A percentile compares a stretch with the other conserved stretches of the same genome.
Evolutionary conservation across 2,797 vertebrate species (phyloP).

Genomic region (Nyctibius grandis): DNA sequence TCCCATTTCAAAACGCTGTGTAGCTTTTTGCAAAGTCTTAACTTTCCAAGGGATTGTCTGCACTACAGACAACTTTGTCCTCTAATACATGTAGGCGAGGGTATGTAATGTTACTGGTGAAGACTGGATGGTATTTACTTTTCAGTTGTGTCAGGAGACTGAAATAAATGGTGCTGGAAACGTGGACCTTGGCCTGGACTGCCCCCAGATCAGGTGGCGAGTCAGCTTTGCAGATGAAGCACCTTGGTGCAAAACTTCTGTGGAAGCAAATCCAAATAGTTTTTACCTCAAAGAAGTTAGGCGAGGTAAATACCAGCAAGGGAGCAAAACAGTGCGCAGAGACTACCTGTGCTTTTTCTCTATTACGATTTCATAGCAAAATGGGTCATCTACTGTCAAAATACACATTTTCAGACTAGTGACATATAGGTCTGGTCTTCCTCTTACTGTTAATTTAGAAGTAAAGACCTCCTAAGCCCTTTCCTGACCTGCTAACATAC

Average conservation of each 20-base stretch:
- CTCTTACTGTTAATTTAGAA: neutral
- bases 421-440: neutral
- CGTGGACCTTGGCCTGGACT: fast-evolving
- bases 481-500: neutral
- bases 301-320: neutral
- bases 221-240: neutral
- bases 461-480: neutral
- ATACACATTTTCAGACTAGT: neutral
- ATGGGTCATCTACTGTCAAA: neutral
- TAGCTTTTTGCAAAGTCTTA: neutral
- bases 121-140: neutral
- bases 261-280: neutral
- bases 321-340: neutral
- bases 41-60: neutral
- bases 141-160: neutral
- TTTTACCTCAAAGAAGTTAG: neutral
- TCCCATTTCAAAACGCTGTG: neutral
- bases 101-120: neutral
- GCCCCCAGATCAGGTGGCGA: neutral
- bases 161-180: neutral
- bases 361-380: neutral
- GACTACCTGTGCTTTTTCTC: neutral
- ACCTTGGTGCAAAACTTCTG: neutral
- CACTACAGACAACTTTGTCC: neutral
- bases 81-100: neutral